phyloP scores from a whole-genome alignment of 2,888 invertebrate species.

The Mesochorus sp. region DNA sequence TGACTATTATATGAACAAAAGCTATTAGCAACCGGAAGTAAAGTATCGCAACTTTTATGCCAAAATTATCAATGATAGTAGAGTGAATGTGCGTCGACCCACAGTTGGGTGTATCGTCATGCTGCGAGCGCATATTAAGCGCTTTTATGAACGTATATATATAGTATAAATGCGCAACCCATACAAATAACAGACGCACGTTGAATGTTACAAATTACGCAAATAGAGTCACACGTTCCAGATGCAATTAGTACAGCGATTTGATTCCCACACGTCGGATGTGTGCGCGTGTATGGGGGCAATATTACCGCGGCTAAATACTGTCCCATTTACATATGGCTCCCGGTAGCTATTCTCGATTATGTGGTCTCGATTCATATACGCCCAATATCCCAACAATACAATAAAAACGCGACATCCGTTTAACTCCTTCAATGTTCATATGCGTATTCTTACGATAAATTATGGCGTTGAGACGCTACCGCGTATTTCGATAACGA shows the following conservation, averaged over 20 bases:
- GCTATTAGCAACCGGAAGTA: no score
- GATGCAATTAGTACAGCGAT: slow-evolving; percentile 62
- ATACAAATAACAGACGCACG: slow-evolving; percentile 24
- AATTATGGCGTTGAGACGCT: no score
- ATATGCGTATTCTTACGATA: no score
- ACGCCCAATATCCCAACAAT: not conserved
- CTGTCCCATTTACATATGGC: slow-evolving; percentile 37
- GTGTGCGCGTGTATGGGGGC: slow-evolving; percentile 23
- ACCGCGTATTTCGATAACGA: no score
- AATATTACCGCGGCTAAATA: slow-evolving; percentile 42
- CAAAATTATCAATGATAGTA: no score
- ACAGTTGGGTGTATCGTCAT: no score
- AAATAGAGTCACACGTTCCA: slow-evolving; percentile 64
- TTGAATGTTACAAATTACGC: slow-evolving; percentile 63
- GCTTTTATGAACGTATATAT: not conserved
- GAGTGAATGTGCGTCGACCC: no score
- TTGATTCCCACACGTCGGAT: slow-evolving; percentile 53
- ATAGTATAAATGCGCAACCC: not conserved
- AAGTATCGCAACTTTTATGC: no score
- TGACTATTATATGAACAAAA: no score
- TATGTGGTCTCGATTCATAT: slow-evolving; percentile 33
- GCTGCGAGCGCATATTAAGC: no score
- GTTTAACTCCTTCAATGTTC: no score
- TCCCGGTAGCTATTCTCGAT: slow-evolving; percentile 20
- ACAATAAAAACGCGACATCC: no score